Conservation (phyloP, 1,140 invertebrate genomes). For the Bombus cullumanus region DNA sequence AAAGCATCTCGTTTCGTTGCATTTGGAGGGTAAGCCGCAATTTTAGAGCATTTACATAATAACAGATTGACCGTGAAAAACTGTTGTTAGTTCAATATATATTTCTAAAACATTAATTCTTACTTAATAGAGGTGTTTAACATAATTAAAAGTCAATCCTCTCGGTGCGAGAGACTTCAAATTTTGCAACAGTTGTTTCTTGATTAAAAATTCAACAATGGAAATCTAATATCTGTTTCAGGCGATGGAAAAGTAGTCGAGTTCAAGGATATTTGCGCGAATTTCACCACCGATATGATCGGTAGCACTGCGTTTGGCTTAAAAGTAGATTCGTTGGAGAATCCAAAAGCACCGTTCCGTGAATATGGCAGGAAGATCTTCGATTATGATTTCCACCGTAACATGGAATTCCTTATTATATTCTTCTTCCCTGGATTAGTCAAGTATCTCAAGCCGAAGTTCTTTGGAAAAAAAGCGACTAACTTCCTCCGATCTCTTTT, state of each 20-base stretch:
- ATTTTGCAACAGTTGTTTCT: not conserved
- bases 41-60: not conserved
- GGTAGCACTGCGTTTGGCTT: too few relatives aligned
- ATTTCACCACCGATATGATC: constrained; percentile 67
- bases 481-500: constrained; percentile 75
- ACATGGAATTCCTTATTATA: constrained; percentile 70
- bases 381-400: constrained; percentile 55
- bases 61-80: fast-evolving
- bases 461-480: constrained; percentile 63
- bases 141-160: fast-evolving
- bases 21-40: constrained; percentile 53
- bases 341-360: constrained; percentile 78
- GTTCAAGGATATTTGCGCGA: constrained; percentile 79
- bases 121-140: fast-evolving
- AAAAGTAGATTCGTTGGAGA: constrained; percentile 48
- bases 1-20: constrained; percentile 62
- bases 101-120: too few relatives aligned
- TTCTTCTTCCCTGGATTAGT: constrained; percentile 76
- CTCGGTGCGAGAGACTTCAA: not conserved
- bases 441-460: constrained; percentile 59
- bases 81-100: too few relatives aligned
- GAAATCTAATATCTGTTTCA: constrained; percentile 19
- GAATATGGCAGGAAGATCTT: constrained; percentile 70
- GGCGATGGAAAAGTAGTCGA: constrained; percentile 66
- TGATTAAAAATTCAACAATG: too few relatives aligned